Conservation (phyloP, 37 sponge, comb jelly and placozoan species). For the Agelas oroides region DNA sequence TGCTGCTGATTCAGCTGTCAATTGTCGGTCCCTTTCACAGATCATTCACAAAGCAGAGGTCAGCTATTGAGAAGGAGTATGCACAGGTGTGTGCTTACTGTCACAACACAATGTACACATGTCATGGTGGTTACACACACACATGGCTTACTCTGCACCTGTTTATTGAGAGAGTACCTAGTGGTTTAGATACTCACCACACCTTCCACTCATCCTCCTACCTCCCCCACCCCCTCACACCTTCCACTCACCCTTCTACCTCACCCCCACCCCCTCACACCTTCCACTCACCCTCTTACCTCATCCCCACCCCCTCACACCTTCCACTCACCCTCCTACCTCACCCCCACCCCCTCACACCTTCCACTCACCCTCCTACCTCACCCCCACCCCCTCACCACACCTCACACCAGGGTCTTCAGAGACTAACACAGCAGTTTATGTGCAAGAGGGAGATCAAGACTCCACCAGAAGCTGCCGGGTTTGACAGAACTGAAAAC, state of each 20-base stretch:
- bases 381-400: not conserved
- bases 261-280: not conserved
- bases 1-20: too few species aligned
- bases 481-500: constrained; percentile 64
- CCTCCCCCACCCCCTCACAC: too few species aligned
- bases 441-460: constrained; percentile 45
- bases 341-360: too few species aligned
- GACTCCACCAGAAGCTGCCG: constrained; percentile 36
- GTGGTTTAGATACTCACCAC: too few species aligned
- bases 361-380: too few species aligned
- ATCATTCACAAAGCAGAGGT: constrained; percentile 71
- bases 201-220: too few species aligned
- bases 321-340: too few species aligned
- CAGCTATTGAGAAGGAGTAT: constrained; percentile 78
- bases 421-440: constrained; percentile 59
- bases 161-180: too few species aligned
- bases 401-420: constrained; percentile 63
- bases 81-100: constrained; percentile 44
- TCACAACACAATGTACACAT: too few species aligned
- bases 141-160: not conserved
- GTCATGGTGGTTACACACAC: too few species aligned
- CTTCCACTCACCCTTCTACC: too few species aligned
- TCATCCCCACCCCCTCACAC: not conserved
- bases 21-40: constrained; percentile 11
- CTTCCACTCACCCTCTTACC: too few species aligned